Conservation (phyloP, 2,797 vertebrate genomes). For the Valencia hispanica region DNA sequence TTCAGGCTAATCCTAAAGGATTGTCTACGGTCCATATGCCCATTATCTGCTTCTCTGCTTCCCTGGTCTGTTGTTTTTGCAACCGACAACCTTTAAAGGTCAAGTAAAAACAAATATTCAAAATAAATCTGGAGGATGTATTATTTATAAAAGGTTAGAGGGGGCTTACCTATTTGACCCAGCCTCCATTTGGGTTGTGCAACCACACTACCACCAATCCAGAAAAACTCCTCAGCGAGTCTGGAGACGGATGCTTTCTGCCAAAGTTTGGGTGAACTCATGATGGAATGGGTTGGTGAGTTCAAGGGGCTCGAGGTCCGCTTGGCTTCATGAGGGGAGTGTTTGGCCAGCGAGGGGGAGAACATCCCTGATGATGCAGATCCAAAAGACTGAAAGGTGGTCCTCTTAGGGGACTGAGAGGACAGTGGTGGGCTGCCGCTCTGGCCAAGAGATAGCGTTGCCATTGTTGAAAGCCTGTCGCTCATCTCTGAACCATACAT, state of each 20-base stretch:
- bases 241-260: constrained; percentile 85
- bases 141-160: not conserved
- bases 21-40: constrained; percentile 82
- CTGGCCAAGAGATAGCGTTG: constrained; percentile 64
- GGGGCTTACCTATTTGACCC: constrained; percentile 88
- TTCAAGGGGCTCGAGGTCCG: constrained; percentile 38
- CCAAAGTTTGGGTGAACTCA: constrained; percentile 80
- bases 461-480: constrained; percentile 62
- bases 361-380: constrained; percentile 63
- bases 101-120: not conserved
- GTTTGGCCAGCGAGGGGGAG: constrained; percentile 44
- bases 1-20: constrained; percentile 81
- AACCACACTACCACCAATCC: constrained; percentile 90
- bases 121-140: not conserved
- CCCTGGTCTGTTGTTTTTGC: constrained; percentile 11
- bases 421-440: constrained; percentile 45
- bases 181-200: constrained; percentile 87
- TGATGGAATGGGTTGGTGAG: constrained; percentile 67
- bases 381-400: constrained; percentile 55
- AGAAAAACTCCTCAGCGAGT: constrained; percentile 90
- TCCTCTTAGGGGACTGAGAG: constrained; percentile 60
- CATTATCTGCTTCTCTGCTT: constrained; percentile 50
- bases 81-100: not conserved
- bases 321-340: constrained; percentile 29
- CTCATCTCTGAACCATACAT: constrained; percentile 72